Base-by-base conservation (phyloP, 2,797 vertebrate genomes). In the Pipistrellus nathusii region DNA sequence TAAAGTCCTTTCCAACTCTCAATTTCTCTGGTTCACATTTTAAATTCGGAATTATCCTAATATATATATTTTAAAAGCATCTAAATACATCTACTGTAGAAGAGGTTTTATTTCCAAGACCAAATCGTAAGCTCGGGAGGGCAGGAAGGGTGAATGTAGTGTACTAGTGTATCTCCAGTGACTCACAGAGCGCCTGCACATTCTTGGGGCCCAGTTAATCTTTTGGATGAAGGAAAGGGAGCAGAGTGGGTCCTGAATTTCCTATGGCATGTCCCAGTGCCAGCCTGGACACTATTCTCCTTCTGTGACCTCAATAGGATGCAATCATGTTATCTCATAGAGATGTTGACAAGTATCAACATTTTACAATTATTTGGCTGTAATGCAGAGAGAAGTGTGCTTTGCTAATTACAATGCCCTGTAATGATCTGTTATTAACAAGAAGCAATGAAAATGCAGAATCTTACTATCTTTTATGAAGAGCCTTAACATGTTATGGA, bases 331-430 rank as follows among this genome's bases (percentile, higher is more conserved):
- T 90, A 57, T 88, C 88, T 95, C 92, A 87, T 88, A 85, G 92
- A 88, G 82, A 94, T 57, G 57, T n/a, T 95, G 88, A 96, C 82
- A 94, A 85, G 85, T 85, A 78, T 64, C 82, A 76, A 64, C 73
- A 85, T 66, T 66, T 38, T 46, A 66, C 32, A 77, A 88, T 78
- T 75, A 95, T n/a, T 3, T 92, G 94, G 73, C 57, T 85, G 75
- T 82, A 76, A 72, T 9, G 81, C n/a, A 77, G 35, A 78, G 12
- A 93, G 32, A 88, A 77, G 30, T 38, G 17, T 76, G 27, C 25
- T 93, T 66, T 92, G 68, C 64, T 83, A 88, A 92, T 76, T 77
- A 80, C 5, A 69, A 92, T 84, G 71, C 32, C 71, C 48, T 77
- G 18, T 73, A 78, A 91, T 4, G 14, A 76, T 44, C 21, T 57